Evolutionary conservation across 2,888 invertebrate species (phyloP).

Genomic region (Arge pagana): DNA sequence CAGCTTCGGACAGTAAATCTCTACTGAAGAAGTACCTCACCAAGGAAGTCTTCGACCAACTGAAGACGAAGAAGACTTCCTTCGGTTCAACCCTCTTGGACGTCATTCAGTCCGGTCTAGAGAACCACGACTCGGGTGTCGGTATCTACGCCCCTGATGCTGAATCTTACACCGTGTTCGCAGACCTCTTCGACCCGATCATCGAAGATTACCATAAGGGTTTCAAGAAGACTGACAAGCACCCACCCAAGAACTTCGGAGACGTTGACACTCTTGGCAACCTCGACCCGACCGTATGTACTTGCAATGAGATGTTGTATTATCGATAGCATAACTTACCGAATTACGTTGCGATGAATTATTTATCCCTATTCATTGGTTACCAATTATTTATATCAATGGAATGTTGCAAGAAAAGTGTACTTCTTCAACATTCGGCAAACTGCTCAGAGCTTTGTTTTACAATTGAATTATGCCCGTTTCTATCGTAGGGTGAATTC

Average conservation of each 20-base stretch:
- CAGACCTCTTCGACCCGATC: conserved; percentile 94
- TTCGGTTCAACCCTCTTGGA: conserved; percentile 93
- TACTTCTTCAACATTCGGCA: conserved; percentile 7
- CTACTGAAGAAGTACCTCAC: conserved; percentile 95
- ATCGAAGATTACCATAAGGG: conserved; percentile 97
- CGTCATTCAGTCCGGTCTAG: conserved; percentile 93
- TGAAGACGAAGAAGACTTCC: conserved; percentile 91
- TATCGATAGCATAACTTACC: no score
- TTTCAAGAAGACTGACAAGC: conserved; percentile 92
- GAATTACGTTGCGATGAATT: no score
- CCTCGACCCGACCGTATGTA: conserved; percentile 79
- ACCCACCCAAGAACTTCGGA: conserved; percentile 93
- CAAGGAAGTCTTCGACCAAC: conserved; percentile 86
- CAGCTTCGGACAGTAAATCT: conserved; percentile 90
- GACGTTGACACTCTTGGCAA: conserved; percentile 89
- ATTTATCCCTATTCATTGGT: no score
- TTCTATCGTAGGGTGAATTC: conserved; percentile 68
- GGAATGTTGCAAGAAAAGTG: no score
- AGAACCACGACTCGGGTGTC: conserved; percentile 95
- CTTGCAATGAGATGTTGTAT: no score
- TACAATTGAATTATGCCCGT: no score
- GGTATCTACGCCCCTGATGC: conserved; percentile 98
- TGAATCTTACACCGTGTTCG: conserved; percentile 90
- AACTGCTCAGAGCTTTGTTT: not conserved
- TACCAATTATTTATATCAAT: no score